Evolutionary conservation across 2,113 vertebrate species (phyloP).

Genomic region (Malurus elegans): DNA sequence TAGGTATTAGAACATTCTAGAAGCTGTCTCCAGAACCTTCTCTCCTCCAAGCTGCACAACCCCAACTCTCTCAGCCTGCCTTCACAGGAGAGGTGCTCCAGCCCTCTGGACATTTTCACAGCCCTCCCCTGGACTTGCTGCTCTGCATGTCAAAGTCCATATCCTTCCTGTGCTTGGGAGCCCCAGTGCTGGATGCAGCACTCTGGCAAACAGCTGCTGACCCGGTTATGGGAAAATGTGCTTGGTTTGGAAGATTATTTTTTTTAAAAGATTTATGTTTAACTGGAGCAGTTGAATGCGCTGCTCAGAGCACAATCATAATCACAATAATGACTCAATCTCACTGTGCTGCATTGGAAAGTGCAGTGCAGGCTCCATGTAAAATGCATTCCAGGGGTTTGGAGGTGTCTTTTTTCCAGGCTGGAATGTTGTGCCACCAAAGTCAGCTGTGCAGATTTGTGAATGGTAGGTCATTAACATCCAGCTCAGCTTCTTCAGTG

Average conservation of each 20-base stretch:
- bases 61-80: fast-evolving
- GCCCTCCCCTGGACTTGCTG: not conserved
- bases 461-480: not conserved
- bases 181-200: not conserved
- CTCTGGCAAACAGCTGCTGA: not conserved
- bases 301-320: not conserved
- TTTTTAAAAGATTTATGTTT: not conserved
- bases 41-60: not conserved
- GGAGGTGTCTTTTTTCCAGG: not conserved
- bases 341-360: not conserved
- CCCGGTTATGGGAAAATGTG: not conserved
- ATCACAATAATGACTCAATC: not conserved
- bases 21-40: not conserved
- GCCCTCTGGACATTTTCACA: not conserved
- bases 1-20: not conserved
- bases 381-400: not conserved
- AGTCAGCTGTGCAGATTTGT: not conserved
- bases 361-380: not conserved
- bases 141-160: not conserved
- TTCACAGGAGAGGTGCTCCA: not conserved
- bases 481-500: not conserved
- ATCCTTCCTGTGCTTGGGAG: not conserved
- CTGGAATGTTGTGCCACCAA: not conserved
- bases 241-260: not conserved
- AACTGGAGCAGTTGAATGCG: not conserved